phyloP scores from a whole-genome alignment of 2,797 vertebrate genomes.

The Buceros bicornis region DNA sequence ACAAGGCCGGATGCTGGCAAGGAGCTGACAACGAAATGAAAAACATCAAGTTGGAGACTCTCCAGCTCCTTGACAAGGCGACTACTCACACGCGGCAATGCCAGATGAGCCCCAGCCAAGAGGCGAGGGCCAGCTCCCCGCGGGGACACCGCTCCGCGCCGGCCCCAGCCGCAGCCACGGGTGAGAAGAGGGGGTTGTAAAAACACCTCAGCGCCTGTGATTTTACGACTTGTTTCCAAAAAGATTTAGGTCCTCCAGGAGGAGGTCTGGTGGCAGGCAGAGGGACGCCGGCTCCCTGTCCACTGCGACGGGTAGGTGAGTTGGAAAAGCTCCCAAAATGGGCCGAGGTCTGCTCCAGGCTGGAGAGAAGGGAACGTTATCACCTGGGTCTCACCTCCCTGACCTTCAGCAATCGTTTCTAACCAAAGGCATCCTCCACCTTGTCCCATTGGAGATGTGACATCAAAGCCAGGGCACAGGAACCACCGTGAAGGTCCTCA shows the following conservation, averaged over 20 bases:
- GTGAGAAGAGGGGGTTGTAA: neutral
- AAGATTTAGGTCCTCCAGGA: neutral
- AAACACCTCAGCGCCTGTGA: neutral
- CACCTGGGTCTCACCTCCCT: neutral
- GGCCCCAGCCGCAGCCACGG: neutral
- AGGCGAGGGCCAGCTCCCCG: neutral
- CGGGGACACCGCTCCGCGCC: neutral
- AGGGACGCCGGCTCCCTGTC: neutral
- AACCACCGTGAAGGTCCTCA: fast-evolving
- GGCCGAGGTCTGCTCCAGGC: neutral
- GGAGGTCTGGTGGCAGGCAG: neutral
- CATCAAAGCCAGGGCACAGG: neutral
- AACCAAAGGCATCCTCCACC: neutral
- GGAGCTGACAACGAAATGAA: conserved; percentile 27
- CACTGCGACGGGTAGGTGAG: fast-evolving
- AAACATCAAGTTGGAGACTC: conserved; percentile 24
- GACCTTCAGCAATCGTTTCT: neutral
- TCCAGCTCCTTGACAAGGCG: conserved; percentile 50
- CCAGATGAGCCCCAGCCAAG: conserved; percentile 42
- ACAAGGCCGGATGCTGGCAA: neutral
- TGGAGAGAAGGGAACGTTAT: neutral
- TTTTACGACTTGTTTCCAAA: neutral
- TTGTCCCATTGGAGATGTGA: neutral
- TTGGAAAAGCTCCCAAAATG: fast-evolving
- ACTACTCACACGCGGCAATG: neutral